A percentile compares a stretch with the other conserved stretches of the same genome.
Evolutionary conservation across 2,888 invertebrate species (phyloP).

Genomic region (Sussaba pulchella): DNA sequence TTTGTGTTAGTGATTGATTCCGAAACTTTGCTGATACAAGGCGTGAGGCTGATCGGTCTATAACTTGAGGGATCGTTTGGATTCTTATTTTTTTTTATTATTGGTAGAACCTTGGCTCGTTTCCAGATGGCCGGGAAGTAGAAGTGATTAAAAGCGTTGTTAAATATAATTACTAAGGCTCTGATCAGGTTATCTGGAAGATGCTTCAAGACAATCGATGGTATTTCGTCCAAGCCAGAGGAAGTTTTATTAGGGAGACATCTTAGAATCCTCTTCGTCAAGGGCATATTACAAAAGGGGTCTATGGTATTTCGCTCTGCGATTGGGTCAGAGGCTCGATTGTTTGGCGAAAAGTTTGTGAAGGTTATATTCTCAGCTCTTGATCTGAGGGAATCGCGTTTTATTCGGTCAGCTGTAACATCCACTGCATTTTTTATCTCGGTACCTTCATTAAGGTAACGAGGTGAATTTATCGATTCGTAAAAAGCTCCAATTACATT

Average conservation of each 20-base stretch:
- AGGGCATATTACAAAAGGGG: background rate
- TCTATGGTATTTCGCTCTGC: too few relatives aligned
- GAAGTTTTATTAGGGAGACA: conserved; percentile 57
- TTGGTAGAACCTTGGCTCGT: conserved; percentile 21
- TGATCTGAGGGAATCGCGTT: background rate
- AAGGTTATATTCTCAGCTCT: background rate
- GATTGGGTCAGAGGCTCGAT: background rate
- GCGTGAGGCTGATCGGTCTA: conserved; percentile 55
- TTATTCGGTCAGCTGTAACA: background rate
- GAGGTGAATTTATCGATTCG: too few relatives aligned
- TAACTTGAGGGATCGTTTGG: conserved; percentile 47
- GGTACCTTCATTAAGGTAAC: too few relatives aligned
- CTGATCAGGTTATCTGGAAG: conserved; percentile 17
- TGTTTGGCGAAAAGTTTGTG: background rate
- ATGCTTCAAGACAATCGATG: too few relatives aligned
- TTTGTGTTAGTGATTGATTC: conserved; percentile 33
- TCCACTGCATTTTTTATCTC: too few relatives aligned
- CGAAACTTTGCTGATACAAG: conserved; percentile 50
- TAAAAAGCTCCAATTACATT: too few relatives aligned
- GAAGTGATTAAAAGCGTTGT: conserved; percentile 40
- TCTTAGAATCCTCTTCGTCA: conserved; percentile 22
- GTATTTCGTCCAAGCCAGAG: too few relatives aligned
- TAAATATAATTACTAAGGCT: conserved; percentile 35
- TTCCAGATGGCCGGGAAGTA: conserved; percentile 53
- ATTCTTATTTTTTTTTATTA: conserved; percentile 34